Base-by-base conservation (phyloP, 2,113 vertebrate genomes). In the Zosterops pallidus region DNA sequence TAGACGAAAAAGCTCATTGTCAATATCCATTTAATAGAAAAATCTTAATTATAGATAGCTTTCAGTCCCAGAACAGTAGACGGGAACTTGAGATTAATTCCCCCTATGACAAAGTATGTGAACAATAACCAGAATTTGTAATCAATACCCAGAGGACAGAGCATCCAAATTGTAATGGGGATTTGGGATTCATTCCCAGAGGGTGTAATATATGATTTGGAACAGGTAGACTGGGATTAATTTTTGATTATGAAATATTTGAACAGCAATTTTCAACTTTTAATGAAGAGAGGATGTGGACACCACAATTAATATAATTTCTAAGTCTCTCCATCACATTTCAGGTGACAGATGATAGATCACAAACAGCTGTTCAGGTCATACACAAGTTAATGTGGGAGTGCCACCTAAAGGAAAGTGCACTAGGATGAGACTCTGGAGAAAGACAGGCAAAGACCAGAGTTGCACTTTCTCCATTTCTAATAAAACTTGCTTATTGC, bases 41-140 rank as follows among this genome's bases (percentile, higher is more conserved):
- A 96, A 95, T 92, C 88, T 97, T 96, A 97, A 96, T 96, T 97
- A 97, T 96, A 97, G 92, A 86, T 95, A 96, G 94, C 76, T 96
- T 96, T 94, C 69, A 84, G 93, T 97, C 96, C 96, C 95, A 96
- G 95, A 96, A 95, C 92, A 95, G 90, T 90, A 93, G 79, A 94
- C 0, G 1, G 95, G 90, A 95, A 93, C 96, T 88, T 95, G 95
- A 96, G 96, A 97, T 96, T 97, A 94, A 97, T 96, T 96, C 92
- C 94, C 93, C 76, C 69, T 93, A 94, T 95, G 92, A 95, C 86
- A 94, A 90, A 96, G 72, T 56, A 96, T 92, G 86, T 96, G 96
- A 97, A 95, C 90, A 97, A 96, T 96, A 96, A 94, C 90, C 96
- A 96, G 92, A 94, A 93, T 82, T 95, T 96, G 94, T 81, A 96